Evolutionary conservation across 2,113 vertebrate species (phyloP).

Genomic region (Nycticryphes semicollaris): DNA sequence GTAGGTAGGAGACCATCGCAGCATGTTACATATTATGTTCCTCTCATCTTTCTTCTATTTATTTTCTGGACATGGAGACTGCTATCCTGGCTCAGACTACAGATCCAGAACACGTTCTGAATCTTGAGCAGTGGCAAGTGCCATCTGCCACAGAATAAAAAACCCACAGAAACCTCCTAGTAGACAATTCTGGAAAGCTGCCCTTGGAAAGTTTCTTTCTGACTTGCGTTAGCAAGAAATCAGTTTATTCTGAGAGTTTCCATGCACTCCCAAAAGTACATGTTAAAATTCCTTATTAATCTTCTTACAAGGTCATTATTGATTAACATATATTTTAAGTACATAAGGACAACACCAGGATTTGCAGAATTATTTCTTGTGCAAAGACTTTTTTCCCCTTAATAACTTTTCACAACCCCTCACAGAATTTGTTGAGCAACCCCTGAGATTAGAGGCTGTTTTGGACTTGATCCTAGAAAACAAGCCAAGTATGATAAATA

Average conservation of each 20-base stretch:
- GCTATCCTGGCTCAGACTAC: neutral
- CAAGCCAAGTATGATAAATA: conserved; percentile 64
- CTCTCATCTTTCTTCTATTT: neutral
- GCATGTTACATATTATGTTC: neutral
- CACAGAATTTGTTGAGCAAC: conserved; percentile 52
- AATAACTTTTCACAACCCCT: conserved; percentile 26
- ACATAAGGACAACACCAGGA: neutral
- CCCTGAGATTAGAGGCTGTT: conserved; percentile 41
- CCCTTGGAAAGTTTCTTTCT: neutral
- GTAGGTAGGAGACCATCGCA: fast-evolving
- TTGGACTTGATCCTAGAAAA: conserved; percentile 45
- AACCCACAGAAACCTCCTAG: neutral
- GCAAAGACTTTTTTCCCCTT: neutral
- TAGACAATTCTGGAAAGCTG: neutral
- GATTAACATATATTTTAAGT: neutral
- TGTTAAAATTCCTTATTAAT: neutral
- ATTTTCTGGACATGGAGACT: neutral
- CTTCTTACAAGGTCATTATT: neutral
- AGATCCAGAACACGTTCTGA: neutral
- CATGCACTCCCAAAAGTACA: neutral
- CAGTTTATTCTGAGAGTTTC: neutral
- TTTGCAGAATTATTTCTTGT: neutral
- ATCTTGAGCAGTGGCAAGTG: neutral
- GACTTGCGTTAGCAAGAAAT: neutral
- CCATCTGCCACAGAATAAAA: neutral